phyloP scores from a whole-genome alignment of 2,888 invertebrate species.

The Keiferia lycopersicella region DNA sequence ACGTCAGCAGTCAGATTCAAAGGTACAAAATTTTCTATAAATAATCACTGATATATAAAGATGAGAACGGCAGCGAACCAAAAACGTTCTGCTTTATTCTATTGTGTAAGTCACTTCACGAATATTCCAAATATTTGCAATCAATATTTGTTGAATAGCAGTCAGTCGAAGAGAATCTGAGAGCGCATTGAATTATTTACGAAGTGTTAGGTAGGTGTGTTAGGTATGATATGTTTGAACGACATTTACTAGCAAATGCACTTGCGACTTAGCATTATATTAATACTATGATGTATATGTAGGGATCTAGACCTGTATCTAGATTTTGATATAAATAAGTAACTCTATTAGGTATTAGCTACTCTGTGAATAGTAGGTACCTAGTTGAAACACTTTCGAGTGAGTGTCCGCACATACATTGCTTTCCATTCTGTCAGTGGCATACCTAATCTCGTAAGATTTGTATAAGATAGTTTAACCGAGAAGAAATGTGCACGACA shows the following conservation, averaged over 20 bases:
- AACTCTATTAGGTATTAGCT: no score
- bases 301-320: no score
- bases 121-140: slow-evolving; percentile 32
- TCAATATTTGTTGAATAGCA: slow-evolving; percentile 34
- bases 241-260: neutral
- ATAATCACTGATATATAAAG: slow-evolving; percentile 32
- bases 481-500: no score
- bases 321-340: no score
- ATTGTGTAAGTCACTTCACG: slow-evolving; percentile 31
- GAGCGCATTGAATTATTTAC: neutral
- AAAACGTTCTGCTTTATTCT: slow-evolving; percentile 30
- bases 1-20: slow-evolving; percentile 35
- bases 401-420: no score
- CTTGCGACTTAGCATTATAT: no score
- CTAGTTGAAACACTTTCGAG: no score
- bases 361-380: no score
- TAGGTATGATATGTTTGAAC: neutral
- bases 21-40: slow-evolving; percentile 35
- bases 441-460: no score
- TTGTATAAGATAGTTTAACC: no score
- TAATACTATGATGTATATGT: no score
- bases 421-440: no score
- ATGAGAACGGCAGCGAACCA: slow-evolving; percentile 14
- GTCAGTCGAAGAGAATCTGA: slow-evolving; percentile 17
- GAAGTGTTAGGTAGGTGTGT: neutral